Evolutionary conservation across 2,113 vertebrate species (phyloP), one percentile per base, ranked within the genome.

Genomic region (Lepisosteus oculatus): DNA sequence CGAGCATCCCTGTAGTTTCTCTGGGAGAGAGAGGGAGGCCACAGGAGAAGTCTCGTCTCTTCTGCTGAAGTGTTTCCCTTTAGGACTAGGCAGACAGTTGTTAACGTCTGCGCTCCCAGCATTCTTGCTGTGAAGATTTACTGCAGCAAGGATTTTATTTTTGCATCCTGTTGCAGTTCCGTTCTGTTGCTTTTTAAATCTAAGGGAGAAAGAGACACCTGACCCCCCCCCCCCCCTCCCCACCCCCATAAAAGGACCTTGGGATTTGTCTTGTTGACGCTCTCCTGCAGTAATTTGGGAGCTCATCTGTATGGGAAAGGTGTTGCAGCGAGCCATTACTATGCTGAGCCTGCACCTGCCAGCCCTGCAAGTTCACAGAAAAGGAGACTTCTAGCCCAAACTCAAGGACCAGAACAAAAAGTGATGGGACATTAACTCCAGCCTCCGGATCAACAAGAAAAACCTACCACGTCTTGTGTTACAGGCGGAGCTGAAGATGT

Each of bases 391-490:
- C 4, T 14, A 59, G 14, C n/a, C 13, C n/a, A 59, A 59, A 59
- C 4, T 1, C 12, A 70, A 61, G 72, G 51, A 45, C 47, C 64
- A 68, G 64, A 72, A 72, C 66, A 67, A 47, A 74, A 72, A 75
- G 81, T 83, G 76, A 81, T 77, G 77, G 74, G 72, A 81, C 81
- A 85, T 86, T 85, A 86, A 80, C 78, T 66, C 47, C 78, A 80
- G 74, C 51, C 56, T 15, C 11, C 12, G 51, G 14, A 61, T 77
- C 69, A 9, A 11, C 43, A n/a, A 62, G 6, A 29, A 17, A 8
- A 61, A 29, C 14, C 13, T 44, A 62, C 11, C 8, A 17, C 29
- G 15, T 3, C 4, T 3, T 15, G 47, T 5, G 47, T 14, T 17
- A 9, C 1, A 29, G 47, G 15, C 12, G 43, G 51, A 68, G 45